Percentiles rank a stretch among this genome's conserved stretches.
These are phyloP conservation scores for Drosophila kuntzei DNA, from an alignment of 2,888 invertebrate genomes.

Conservation along the genomic window DNA sequence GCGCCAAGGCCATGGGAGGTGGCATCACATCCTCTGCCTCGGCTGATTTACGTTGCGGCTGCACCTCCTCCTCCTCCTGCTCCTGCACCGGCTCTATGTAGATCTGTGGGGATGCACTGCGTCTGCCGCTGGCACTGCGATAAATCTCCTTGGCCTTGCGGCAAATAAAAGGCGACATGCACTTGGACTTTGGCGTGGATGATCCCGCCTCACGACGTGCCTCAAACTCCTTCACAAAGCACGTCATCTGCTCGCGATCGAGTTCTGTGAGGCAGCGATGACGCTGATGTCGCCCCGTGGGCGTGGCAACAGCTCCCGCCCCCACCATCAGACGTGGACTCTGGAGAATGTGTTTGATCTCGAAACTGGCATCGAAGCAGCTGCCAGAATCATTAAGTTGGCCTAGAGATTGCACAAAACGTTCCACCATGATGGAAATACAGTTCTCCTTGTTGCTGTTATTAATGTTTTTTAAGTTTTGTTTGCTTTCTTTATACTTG, in stretches of 20 bases:
- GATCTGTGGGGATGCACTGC: conserved; percentile 66
- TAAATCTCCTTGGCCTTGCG: conserved; percentile 76
- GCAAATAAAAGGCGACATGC: conserved; percentile 69
- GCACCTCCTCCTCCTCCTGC: conserved; percentile 21
- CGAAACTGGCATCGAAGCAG: conserved; percentile 85
- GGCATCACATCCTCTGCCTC: conserved; percentile 67
- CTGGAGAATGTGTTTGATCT: conserved; percentile 82
- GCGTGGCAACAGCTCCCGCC: conserved; percentile 13
- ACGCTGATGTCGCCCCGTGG: conserved; percentile 43
- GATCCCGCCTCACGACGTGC: conserved; percentile 67
- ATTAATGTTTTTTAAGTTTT: conserved; percentile 24
- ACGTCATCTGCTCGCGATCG: conserved; percentile 81
- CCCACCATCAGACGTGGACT: conserved; percentile 58
- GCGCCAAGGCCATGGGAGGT: conserved; percentile 64
- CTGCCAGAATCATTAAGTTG: conserved; percentile 84
- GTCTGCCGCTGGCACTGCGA: conserved; percentile 68
- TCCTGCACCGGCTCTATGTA: conserved; percentile 37
- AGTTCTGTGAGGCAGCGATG: conserved; percentile 83
- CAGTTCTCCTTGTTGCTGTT: conserved; percentile 7
- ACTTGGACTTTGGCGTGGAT: conserved; percentile 73
- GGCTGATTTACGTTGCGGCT: conserved; percentile 49
- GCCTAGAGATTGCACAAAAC: conserved; percentile 83
- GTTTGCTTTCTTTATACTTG: conserved; percentile 16
- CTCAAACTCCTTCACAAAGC: conserved; percentile 83
- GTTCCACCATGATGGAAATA: conserved; percentile 82